A percentile compares a stretch with the other conserved stretches of the same genome.
phyloP scores from a whole-genome alignment of 1,140 invertebrate genomes.

The Polypedilum vanderplanki region DNA sequence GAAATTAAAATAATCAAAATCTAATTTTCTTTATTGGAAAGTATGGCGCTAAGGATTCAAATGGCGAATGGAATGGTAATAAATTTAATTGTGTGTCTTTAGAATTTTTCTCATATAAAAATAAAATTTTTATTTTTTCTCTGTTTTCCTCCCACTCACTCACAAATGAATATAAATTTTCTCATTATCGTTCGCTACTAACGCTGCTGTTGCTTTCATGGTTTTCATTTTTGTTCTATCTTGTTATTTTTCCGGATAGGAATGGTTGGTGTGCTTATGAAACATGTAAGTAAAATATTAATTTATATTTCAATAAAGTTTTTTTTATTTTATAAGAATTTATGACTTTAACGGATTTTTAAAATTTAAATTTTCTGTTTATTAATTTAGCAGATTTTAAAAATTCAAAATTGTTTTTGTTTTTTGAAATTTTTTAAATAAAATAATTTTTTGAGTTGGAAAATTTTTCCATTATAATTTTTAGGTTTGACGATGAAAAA shows the following conservation, averaged over 20 bases:
- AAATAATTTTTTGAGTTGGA: too few species aligned
- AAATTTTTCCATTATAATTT: too few species aligned
- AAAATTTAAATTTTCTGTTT: too few species aligned
- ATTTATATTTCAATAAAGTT: too few species aligned
- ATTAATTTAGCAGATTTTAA: too few species aligned
- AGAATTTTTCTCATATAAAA: too few species aligned
- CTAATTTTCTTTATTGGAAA: slow-evolving; percentile 43
- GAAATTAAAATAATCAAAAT: background rate
- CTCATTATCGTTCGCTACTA: background rate
- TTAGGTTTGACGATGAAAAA: too few species aligned
- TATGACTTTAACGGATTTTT: too few species aligned
- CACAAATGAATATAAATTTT: slow-evolving; percentile 3
- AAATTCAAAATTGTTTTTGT: too few species aligned
- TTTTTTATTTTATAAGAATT: background rate
- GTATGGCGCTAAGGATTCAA: slow-evolving; percentile 81
- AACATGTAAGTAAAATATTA: slow-evolving; percentile 42
- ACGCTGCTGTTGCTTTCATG: background rate
- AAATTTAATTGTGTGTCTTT: background rate
- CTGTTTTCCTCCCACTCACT: too few species aligned
- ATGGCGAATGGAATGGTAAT: slow-evolving; percentile 82
- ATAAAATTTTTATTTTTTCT: too few species aligned
- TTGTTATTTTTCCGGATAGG: background rate
- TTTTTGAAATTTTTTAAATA: too few species aligned
- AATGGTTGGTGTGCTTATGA: slow-evolving; percentile 39
- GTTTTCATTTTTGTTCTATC: background rate